Evolutionary conservation across 2,888 invertebrate species (phyloP).

Genomic region (Zelleria hepariella): DNA sequence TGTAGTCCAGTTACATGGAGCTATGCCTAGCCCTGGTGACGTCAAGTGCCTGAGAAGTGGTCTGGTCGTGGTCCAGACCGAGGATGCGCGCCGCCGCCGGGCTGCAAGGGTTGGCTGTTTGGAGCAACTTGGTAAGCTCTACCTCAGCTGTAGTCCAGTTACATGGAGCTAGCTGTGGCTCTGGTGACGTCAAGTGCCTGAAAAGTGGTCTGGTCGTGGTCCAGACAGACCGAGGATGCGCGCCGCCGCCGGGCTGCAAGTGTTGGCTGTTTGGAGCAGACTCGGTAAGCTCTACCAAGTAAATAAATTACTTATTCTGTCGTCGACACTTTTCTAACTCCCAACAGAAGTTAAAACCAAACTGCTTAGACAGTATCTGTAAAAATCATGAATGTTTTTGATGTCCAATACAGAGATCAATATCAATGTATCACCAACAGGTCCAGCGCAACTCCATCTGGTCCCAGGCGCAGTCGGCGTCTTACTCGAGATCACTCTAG

Average conservation of each 20-base stretch:
- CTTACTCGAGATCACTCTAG: constrained; percentile 92
- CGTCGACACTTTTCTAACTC: too few relatives aligned
- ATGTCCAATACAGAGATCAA: too few relatives aligned
- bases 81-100: constrained; percentile 96
- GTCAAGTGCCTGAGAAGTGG: constrained; percentile 51
- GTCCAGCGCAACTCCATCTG: constrained; percentile 88
- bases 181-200: too few relatives aligned
- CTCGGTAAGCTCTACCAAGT: constrained; percentile 78
- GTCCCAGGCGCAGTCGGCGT: constrained; percentile 95
- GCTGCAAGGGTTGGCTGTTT: constrained; percentile 90
- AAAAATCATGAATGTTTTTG: too few relatives aligned
- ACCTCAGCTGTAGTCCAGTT: too few relatives aligned
- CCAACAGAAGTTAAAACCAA: too few relatives aligned
- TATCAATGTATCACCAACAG: constrained; percentile 40
- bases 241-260: constrained; percentile 92
- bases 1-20: constrained; percentile 70
- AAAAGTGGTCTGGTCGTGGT: constrained; percentile 58
- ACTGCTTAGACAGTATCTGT: too few relatives aligned
- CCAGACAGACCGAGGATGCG: constrained; percentile 81
- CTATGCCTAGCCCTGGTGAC: constrained; percentile 61
- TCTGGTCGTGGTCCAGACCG: constrained; percentile 55
- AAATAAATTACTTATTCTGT: too few relatives aligned
- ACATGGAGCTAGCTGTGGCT: too few relatives aligned
- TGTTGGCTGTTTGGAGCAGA: constrained; percentile 92
- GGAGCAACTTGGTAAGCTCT: constrained; percentile 92